A percentile compares a stretch with the other conserved stretches of the same genome.
Conservation (phyloP, 2,113 vertebrate genomes). For the Pipa parva region DNA sequence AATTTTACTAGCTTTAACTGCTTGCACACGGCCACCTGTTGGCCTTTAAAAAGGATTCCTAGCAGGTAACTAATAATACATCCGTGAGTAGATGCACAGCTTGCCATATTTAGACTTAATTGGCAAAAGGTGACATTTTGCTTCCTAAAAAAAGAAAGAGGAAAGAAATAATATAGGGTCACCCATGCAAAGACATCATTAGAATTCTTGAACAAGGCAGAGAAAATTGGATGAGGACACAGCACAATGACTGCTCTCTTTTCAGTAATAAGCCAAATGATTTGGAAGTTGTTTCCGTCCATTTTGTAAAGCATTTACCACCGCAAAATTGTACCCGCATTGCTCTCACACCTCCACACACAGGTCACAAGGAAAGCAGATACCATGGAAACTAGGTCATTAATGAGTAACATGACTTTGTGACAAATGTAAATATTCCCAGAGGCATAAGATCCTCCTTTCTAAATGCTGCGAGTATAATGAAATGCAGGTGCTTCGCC, state of each 20-base stretch:
- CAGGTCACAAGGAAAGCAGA: conserved; percentile 8
- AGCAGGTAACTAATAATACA: background rate
- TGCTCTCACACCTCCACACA: conserved; percentile 19
- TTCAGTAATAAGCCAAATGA: conserved; percentile 1
- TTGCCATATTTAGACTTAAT: conserved; percentile 1
- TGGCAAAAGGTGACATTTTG: background rate
- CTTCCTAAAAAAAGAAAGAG: background rate
- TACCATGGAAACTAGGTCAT: conserved; percentile 14
- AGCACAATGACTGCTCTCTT: conserved; percentile 10
- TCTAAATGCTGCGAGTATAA: too few relatives aligned
- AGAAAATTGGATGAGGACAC: background rate
- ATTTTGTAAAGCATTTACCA: background rate
- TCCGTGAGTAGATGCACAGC: background rate
- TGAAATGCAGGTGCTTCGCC: too few relatives aligned
- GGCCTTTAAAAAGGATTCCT: background rate
- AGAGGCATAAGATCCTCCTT: too few relatives aligned
- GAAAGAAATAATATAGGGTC: background rate
- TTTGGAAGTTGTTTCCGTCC: background rate
- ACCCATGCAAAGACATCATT: conserved; percentile 8
- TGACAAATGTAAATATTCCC: background rate
- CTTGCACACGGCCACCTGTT: background rate
- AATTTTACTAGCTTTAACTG: background rate
- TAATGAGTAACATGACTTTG: background rate
- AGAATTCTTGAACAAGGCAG: conserved; percentile 2
- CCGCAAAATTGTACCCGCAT: background rate